Evolutionary conservation across 1,140 invertebrate genomes (phyloP).

Genomic region (Diorhabda carinulata): DNA sequence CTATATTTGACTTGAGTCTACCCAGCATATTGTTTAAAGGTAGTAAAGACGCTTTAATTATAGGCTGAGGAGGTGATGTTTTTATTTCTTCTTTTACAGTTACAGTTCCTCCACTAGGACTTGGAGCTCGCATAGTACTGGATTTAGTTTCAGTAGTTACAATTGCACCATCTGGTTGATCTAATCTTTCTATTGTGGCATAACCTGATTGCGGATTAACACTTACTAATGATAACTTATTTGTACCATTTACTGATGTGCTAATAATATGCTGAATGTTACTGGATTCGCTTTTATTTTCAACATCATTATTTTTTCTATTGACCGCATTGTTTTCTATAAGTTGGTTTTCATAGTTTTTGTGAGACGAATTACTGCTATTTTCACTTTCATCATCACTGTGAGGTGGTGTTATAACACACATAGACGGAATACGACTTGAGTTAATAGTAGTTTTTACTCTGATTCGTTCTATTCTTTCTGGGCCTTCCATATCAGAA

Average conservation of each 20-base stretch:
- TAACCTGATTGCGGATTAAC: slow-evolving; percentile 54
- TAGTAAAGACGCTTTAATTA: slow-evolving; percentile 51
- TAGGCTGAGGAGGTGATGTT: slow-evolving; percentile 42
- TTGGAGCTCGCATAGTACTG: slow-evolving; percentile 37
- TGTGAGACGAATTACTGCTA: slow-evolving; percentile 37
- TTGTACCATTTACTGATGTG: slow-evolving; percentile 43
- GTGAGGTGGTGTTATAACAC: slow-evolving; percentile 82
- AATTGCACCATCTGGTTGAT: slow-evolving; percentile 21
- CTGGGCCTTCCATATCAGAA: slow-evolving; percentile 78
- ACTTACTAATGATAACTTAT: slow-evolving; percentile 53
- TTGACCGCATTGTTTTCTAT: slow-evolving; percentile 25
- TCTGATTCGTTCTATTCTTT: slow-evolving; percentile 77
- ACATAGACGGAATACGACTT: slow-evolving; percentile 86
- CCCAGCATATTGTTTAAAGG: slow-evolving; percentile 62
- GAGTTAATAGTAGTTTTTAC: slow-evolving; percentile 83
- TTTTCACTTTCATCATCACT: slow-evolving; percentile 73
- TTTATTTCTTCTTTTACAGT: slow-evolving; percentile 45
- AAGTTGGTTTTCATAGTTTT: slow-evolving; percentile 26
- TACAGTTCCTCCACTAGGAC: slow-evolving; percentile 45
- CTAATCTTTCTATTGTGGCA: slow-evolving; percentile 50
- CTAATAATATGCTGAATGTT: slow-evolving; percentile 27
- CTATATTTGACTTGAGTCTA: slow-evolving; percentile 59
- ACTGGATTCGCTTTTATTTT: slow-evolving; percentile 21
- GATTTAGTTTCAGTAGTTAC: slow-evolving; percentile 8
- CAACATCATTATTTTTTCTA: slow-evolving; percentile 23